A percentile compares a stretch with the other conserved stretches of the same genome.
Conservation (phyloP, 2,113 vertebrate genomes). For the Arizona elegans region DNA sequence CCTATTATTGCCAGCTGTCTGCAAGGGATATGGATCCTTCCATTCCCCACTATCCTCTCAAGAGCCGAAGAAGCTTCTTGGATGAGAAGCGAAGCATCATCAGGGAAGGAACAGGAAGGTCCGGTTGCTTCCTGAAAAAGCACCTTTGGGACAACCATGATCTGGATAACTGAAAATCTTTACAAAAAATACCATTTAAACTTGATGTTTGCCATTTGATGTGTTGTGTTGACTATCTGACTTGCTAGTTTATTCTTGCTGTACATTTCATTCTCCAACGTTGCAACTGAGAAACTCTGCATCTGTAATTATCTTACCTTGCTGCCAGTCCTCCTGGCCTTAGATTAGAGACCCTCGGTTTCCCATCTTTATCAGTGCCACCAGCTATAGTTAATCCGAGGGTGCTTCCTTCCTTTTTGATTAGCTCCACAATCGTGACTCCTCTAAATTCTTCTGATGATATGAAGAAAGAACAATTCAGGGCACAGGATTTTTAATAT, state of each 20-base stretch:
- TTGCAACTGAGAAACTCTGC: neutral
- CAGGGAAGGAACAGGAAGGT: too few species aligned
- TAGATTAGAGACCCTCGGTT: constrained; percentile 92
- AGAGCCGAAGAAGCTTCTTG: too few species aligned
- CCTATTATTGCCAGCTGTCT: too few species aligned
- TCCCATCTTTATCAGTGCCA: constrained; percentile 95
- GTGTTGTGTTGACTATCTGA: neutral
- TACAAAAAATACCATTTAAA: neutral
- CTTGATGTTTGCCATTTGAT: constrained; percentile 26
- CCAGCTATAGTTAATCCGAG: constrained; percentile 96
- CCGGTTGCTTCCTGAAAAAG: too few species aligned
- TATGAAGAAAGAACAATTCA: constrained; percentile 17
- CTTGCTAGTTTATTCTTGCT: neutral
- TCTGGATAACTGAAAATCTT: too few species aligned
- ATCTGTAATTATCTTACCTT: constrained; percentile 78
- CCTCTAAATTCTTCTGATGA: constrained; percentile 90
- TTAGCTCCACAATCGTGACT: constrained; percentile 91
- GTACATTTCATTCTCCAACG: too few species aligned
- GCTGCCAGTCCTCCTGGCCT: constrained; percentile 91
- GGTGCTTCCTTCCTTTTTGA: constrained; percentile 93
- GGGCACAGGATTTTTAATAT: neutral
- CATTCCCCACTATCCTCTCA: too few species aligned
- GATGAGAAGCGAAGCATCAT: too few species aligned
- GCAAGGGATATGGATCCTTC: too few species aligned
- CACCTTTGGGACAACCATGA: too few species aligned